Percentiles rank a stretch among this genome's conserved stretches.
Evolutionary conservation across 2,113 vertebrate species (phyloP).

Genomic region (Cavia porcellus): DNA sequence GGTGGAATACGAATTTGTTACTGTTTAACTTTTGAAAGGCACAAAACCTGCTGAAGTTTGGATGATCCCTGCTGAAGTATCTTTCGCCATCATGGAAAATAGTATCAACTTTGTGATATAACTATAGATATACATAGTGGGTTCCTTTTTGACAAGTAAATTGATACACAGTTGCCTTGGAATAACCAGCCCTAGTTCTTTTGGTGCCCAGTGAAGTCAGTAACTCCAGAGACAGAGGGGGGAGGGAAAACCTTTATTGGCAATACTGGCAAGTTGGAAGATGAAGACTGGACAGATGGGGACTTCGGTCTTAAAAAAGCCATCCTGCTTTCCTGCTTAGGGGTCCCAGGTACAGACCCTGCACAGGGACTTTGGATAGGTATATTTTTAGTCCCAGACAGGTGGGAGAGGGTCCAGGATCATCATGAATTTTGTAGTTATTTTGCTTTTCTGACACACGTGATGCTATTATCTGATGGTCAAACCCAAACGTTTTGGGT

Average conservation of each 20-base stretch:
- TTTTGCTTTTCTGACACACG: background rate
- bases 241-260: background rate
- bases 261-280: background rate
- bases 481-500: background rate
- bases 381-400: background rate
- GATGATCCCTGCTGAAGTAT: slow-evolving; percentile 12
- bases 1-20: background rate
- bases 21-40: slow-evolving; percentile 35
- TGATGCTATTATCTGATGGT: background rate
- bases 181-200: background rate
- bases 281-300: background rate
- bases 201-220: background rate
- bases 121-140: slow-evolving; percentile 29
- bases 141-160: slow-evolving; percentile 59
- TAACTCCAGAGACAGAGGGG: background rate
- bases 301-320: background rate
- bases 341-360: background rate
- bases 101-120: slow-evolving; percentile 3
- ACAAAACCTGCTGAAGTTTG: slow-evolving; percentile 34
- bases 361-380: background rate
- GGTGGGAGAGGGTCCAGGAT: background rate
- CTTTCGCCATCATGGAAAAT: slow-evolving; percentile 17
- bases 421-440: background rate
- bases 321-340: background rate
- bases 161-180: background rate